These are phyloP conservation scores for Mormyrus hasselquistii DNA, from an alignment of 2,797 vertebrate genomes.

Conservation along the genomic window DNA sequence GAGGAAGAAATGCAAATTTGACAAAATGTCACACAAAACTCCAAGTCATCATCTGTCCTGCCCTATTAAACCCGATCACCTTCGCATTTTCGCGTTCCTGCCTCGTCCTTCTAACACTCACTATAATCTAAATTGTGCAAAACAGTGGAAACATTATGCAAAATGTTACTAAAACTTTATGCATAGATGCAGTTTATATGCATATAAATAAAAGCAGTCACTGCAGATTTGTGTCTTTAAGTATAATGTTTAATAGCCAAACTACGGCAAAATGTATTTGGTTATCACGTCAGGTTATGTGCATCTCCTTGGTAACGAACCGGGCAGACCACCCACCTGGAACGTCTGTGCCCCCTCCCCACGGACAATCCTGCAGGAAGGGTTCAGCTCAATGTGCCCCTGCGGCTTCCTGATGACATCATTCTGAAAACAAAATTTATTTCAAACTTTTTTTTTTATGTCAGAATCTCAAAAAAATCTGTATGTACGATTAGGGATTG, in stretches of 20 bases:
- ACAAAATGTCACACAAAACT: no score
- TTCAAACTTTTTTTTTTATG: background rate
- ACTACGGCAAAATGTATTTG: background rate
- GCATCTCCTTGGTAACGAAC: background rate
- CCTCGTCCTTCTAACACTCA: background rate
- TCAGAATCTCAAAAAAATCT: background rate
- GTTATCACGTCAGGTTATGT: background rate
- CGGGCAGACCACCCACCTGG: conserved; percentile 62
- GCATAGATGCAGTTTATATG: background rate
- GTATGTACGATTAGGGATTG: background rate
- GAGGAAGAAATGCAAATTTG: no score
- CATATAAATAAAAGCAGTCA: background rate
- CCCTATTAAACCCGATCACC: no score
- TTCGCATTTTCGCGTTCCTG: no score
- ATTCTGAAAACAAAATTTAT: conserved; percentile 58
- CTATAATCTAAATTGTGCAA: background rate
- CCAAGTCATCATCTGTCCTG: no score
- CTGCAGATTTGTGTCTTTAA: background rate
- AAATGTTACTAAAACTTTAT: background rate
- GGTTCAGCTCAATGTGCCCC: conserved; percentile 86
- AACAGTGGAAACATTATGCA: background rate
- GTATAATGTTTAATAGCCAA: background rate
- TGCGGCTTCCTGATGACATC: conserved; percentile 89
- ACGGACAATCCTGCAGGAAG: conserved; percentile 77
- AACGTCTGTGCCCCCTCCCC: conserved; percentile 87